A percentile compares a stretch with the other conserved stretches of the same genome.
Evolutionary conservation across 2,797 vertebrate species (phyloP).

Genomic region (Sebastes oblongus): DNA sequence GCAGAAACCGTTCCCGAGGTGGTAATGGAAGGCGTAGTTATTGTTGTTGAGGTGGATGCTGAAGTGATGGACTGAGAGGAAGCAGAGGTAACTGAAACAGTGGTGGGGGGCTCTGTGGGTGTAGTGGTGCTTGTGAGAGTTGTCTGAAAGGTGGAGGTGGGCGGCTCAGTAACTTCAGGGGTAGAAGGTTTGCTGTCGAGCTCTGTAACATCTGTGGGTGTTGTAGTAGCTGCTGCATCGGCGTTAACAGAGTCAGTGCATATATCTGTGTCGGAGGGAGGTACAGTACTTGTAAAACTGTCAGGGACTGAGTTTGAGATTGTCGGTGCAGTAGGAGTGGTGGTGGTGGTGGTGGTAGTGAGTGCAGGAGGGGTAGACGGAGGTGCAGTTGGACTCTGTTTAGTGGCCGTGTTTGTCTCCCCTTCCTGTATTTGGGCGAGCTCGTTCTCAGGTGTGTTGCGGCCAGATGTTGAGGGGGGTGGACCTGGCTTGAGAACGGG

Average conservation of each 20-base stretch:
- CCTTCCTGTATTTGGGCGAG: slow-evolving; percentile 73
- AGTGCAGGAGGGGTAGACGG: not conserved
- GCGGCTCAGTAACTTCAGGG: slow-evolving; percentile 28
- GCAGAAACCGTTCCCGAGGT: slow-evolving; percentile 39
- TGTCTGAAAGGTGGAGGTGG: slow-evolving; percentile 10
- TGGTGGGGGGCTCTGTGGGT: slow-evolving; percentile 33
- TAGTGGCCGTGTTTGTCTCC: slow-evolving; percentile 55
- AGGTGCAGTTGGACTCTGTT: slow-evolving; percentile 33
- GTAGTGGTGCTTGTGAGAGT: slow-evolving; percentile 18
- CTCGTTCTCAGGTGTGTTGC: slow-evolving; percentile 79
- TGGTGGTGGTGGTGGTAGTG: slow-evolving; percentile 13
- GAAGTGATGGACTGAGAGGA: slow-evolving; percentile 46
- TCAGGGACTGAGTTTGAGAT: slow-evolving; percentile 56
- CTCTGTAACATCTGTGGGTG: slow-evolving; percentile 33
- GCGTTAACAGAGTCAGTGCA: slow-evolving; percentile 59
- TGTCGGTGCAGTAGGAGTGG: slow-evolving; percentile 39
- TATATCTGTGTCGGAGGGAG: slow-evolving; percentile 50
- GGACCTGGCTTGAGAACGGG: slow-evolving; percentile 77
- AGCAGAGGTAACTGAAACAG: slow-evolving; percentile 29
- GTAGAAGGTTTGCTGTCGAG: slow-evolving; percentile 32
- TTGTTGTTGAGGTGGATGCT: slow-evolving; percentile 20
- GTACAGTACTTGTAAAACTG: slow-evolving; percentile 46
- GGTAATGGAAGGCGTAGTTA: slow-evolving; percentile 39
- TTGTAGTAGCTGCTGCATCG: slow-evolving; percentile 31
- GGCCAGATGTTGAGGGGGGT: slow-evolving; percentile 68